These are phyloP conservation scores for Caenorhabditis uteleia DNA, from an alignment of 2,888 invertebrate species.

Conservation along the genomic window DNA sequence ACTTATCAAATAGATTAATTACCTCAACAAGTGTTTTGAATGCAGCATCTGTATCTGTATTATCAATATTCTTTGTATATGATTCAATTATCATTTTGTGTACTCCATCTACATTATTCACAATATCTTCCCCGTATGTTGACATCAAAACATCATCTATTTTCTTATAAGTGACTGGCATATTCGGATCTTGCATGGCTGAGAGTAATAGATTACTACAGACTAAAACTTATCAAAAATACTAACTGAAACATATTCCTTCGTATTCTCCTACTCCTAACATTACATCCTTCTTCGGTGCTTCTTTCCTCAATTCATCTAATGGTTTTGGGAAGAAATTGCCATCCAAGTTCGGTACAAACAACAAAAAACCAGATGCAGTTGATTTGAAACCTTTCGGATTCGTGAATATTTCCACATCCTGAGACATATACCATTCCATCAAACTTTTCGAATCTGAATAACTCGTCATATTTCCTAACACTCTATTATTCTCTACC, in stretches of 20 bases:
- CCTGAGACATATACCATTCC: slow-evolving; percentile 10
- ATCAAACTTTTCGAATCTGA: slow-evolving; percentile 9
- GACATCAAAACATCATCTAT: slow-evolving; percentile 8
- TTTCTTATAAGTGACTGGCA: too few relatives aligned
- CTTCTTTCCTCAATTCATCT: slow-evolving; percentile 41
- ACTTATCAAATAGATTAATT: neutral
- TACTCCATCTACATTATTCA: slow-evolving; percentile 13
- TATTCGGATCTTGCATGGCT: too few relatives aligned
- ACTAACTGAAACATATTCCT: too few relatives aligned
- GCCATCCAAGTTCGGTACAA: slow-evolving; percentile 50
- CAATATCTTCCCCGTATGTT: slow-evolving; percentile 9
- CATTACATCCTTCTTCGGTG: slow-evolving; percentile 41
- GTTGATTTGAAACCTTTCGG: slow-evolving; percentile 14
- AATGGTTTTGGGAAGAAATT: slow-evolving; percentile 54
- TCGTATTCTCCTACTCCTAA: slow-evolving; percentile 48
- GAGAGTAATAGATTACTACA: too few relatives aligned
- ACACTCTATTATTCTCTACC: neutral
- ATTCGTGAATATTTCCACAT: slow-evolving; percentile 3
- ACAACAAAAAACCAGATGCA: slow-evolving; percentile 24
- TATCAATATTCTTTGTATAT: slow-evolving; percentile 8
- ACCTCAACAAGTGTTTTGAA: slow-evolving; percentile 16
- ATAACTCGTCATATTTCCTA: too few relatives aligned
- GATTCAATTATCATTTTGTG: slow-evolving; percentile 11
- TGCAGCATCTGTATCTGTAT: slow-evolving; percentile 7
- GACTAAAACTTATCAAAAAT: too few relatives aligned